Evolutionary conservation across 1,140 invertebrate genomes (phyloP), one percentile per base, ranked within the genome.

Genomic region (Hyles euphorbiae): DNA sequence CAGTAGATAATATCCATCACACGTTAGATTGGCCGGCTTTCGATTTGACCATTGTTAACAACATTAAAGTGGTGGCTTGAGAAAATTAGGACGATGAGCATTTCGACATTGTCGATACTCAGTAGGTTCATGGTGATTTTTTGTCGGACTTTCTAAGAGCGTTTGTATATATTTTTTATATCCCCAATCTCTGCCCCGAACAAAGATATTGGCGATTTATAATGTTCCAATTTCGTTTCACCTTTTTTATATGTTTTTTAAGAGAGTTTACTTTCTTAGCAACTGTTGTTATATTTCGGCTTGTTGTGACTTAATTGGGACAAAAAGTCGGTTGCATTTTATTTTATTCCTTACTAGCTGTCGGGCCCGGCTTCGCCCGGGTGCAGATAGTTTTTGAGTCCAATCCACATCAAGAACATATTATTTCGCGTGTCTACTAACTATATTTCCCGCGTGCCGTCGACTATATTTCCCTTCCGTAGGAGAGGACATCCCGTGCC

Each of bases 71-170:
- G 22, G 44, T 34, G 54, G n/a, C n/a, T n/a, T 34, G 33, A 36
- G 54, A 48, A 51, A 61, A 61, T 57, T 40, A 22, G 55, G 49
- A 53, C 46, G 54, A 46, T 49, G 49, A 43, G 57, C 34, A 59
- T 58, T 46, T 55, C 36, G 8, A 5, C 46, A 56, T 33, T 10
- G 34, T 51, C 54, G 53, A 43, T 47, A 58, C 59, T 57, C 52
- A 64, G 53, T 58, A 61, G 45, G 8, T 36, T 32, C 45, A 1
- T 47, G 32, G 46, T 58, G 53, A 22, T 64, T 68, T 54, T 64
- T 68, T 58, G 34, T 60, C n/a, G n/a, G 43, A 65, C 66, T 68
- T 68, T 68, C 66, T 64, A 63, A 57, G 40, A 48, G 32, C 33
- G 53, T 43, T 59, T 48, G 47, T 50, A 44, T 61, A 52, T 33